A percentile compares a stretch with the other conserved stretches of the same genome.
Evolutionary conservation across 1,140 invertebrate genomes (phyloP).

Genomic region (Caenorhabditis tropicalis): DNA sequence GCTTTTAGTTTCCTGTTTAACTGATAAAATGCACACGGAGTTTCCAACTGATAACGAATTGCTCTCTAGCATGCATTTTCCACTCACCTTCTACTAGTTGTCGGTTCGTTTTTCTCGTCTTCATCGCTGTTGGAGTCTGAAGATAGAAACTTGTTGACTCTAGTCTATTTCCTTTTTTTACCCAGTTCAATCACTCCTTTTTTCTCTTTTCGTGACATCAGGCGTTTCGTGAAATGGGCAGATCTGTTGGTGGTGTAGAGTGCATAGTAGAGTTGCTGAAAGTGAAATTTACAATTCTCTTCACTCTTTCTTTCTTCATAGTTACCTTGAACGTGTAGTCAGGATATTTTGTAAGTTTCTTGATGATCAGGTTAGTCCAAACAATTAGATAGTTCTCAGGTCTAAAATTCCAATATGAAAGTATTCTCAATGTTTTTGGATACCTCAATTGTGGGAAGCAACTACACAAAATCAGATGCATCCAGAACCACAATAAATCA

Average conservation of each 20-base stretch:
- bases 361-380: conserved; percentile 53
- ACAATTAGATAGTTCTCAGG: conserved; percentile 56
- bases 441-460: conserved; percentile 54
- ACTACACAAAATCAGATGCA: conserved; percentile 55
- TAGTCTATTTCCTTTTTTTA: conserved; percentile 1
- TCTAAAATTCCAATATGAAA: background rate
- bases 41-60: background rate
- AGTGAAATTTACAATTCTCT: background rate
- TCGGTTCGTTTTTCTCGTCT: conserved; percentile 30
- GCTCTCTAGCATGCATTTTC: background rate
- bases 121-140: conserved; percentile 37
- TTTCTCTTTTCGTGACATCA: conserved; percentile 52
- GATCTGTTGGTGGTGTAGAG: conserved; percentile 42
- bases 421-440: background rate
- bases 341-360: conserved; percentile 53
- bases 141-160: too few species aligned
- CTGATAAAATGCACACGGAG: background rate
- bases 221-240: conserved; percentile 11
- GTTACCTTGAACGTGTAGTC: conserved; percentile 53
- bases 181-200: conserved; percentile 56
- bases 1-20: background rate
- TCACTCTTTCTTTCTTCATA: background rate
- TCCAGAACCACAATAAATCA: conserved; percentile 59
- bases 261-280: conserved; percentile 54
- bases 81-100: background rate